phyloP scores from a whole-genome alignment of 2,113 vertebrate genomes.

The Elanus axillaris region DNA sequence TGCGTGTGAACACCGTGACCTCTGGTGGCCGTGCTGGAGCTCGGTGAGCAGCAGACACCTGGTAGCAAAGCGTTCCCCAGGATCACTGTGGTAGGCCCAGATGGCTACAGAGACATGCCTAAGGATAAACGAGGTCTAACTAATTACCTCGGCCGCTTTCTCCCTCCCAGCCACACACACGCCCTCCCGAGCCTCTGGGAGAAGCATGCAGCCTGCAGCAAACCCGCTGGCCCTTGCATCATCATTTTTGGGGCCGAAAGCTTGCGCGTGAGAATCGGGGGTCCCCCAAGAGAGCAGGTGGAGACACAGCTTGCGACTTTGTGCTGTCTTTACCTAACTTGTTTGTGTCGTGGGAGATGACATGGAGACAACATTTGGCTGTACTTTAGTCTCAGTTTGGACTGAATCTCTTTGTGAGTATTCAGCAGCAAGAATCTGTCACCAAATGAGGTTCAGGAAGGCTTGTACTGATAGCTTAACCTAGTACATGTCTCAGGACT shows the following conservation, averaged over 20 bases:
- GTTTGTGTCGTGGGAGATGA: no score
- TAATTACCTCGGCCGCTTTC: background rate
- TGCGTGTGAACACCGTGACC: background rate
- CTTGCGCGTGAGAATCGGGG: background rate
- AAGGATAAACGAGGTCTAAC: background rate
- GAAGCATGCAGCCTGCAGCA: background rate
- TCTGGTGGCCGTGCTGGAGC: background rate
- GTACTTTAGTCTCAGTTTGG: background rate
- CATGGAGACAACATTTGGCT: background rate
- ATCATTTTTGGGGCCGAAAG: background rate
- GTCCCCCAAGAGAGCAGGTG: background rate
- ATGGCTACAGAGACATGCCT: background rate
- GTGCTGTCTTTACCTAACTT: background rate
- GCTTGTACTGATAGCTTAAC: background rate
- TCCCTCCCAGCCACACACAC: background rate
- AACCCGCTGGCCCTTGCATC: background rate
- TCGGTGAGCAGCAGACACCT: rapidly evolving
- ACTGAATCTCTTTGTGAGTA: no score
- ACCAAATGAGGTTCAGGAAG: background rate
- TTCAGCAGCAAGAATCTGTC: background rate
- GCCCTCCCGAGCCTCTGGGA: rapidly evolving
- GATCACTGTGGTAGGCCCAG: background rate
- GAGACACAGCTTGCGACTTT: background rate
- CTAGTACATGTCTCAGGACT: background rate
- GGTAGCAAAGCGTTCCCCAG: rapidly evolving